Percentiles rank a stretch among this genome's conserved stretches.
These are phyloP conservation scores for Eilema griseolum DNA, from an alignment of 2,888 invertebrate genomes.

Conservation along the genomic window DNA sequence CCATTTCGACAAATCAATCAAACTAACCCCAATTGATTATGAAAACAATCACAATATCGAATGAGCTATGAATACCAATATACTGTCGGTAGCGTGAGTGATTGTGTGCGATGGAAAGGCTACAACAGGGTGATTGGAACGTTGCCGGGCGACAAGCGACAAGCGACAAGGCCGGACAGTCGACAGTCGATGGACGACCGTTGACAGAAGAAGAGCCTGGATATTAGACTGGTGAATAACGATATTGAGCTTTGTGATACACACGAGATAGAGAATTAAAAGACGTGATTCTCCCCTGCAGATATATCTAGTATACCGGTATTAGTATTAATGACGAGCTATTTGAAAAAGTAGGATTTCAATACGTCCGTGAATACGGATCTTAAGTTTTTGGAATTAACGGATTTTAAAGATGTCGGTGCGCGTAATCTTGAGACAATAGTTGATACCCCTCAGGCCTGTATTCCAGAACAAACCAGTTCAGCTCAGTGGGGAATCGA, in stretches of 20 bases:
- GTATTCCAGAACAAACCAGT: too few species aligned
- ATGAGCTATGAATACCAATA: constrained; percentile 24
- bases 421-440: too few species aligned
- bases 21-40: constrained; percentile 16
- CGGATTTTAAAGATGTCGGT: too few species aligned
- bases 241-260: not conserved
- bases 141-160: constrained; percentile 54
- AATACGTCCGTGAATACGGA: too few species aligned
- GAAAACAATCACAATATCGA: constrained; percentile 39
- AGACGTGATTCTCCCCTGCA: not conserved
- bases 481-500: too few species aligned
- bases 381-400: too few species aligned
- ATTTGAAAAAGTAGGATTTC: too few species aligned
- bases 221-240: not conserved
- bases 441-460: too few species aligned
- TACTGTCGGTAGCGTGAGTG: too few species aligned
- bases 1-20: constrained; percentile 14
- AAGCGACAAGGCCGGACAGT: too few species aligned
- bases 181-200: constrained; percentile 35
- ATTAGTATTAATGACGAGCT: too few species aligned
- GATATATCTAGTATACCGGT: too few species aligned
- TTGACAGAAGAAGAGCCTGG: constrained; percentile 51
- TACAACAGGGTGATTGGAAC: constrained; percentile 18
- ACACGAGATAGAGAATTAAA: not conserved
- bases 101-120: not conserved